Conservation (phyloP, 2,797 vertebrate genomes). For the Strix occidentalis region DNA sequence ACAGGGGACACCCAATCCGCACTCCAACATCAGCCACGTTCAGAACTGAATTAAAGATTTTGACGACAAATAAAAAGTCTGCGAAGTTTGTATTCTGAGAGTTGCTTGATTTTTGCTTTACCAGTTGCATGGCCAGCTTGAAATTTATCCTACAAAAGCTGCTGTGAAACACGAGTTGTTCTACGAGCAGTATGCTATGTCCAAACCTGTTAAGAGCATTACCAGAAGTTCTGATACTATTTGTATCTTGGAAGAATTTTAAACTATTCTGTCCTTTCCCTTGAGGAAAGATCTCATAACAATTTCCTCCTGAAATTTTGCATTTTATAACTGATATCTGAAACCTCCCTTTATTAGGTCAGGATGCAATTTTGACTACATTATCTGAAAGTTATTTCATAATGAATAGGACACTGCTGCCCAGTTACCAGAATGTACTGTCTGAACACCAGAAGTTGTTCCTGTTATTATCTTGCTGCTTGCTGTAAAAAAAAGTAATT, state of each 20-base stretch:
- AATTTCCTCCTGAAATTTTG: neutral
- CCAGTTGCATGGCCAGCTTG: neutral
- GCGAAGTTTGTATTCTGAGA: neutral
- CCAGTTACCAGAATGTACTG: neutral
- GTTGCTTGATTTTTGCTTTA: neutral
- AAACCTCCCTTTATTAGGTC: neutral
- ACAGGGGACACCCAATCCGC: neutral
- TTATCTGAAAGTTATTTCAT: neutral
- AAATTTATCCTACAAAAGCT: neutral
- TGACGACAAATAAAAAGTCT: neutral
- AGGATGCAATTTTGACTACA: neutral
- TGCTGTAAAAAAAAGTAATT: neutral
- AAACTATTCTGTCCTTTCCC: neutral
- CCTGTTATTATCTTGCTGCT: neutral
- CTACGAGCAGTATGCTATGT: neutral
- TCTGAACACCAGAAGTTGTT: neutral
- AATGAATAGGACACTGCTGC: neutral
- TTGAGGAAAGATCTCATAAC: constrained; percentile 29
- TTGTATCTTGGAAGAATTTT: neutral
- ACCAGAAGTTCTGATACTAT: neutral
- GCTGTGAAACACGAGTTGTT: neutral
- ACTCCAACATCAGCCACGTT: neutral
- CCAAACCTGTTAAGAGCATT: constrained; percentile 15
- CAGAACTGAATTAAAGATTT: neutral
- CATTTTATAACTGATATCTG: neutral